These are phyloP conservation scores for Synanthedon formicaeformis DNA, from an alignment of 2,888 invertebrate genomes.

Conservation along the genomic window DNA sequence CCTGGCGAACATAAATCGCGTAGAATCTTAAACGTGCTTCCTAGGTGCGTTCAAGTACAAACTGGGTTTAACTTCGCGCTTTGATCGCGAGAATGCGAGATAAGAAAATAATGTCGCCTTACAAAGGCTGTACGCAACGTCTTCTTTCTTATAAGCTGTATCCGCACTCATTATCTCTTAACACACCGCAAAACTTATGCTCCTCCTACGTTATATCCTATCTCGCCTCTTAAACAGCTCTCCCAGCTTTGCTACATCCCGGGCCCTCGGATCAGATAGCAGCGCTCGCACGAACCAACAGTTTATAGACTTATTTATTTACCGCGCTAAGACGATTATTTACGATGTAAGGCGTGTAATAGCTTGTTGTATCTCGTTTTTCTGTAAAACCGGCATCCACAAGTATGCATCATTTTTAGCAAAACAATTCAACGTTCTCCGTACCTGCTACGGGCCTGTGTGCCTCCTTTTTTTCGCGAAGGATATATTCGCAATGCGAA, in stretches of 20 bases:
- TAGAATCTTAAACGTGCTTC: slow-evolving; percentile 35
- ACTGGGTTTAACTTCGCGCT: slow-evolving; percentile 29
- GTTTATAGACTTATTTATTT: slow-evolving; percentile 64
- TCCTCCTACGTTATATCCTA: slow-evolving; percentile 49
- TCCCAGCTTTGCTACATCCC: slow-evolving; percentile 46
- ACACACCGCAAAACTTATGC: slow-evolving; percentile 58
- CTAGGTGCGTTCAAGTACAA: slow-evolving; percentile 47
- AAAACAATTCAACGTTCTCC: slow-evolving; percentile 33
- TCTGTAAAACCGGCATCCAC: slow-evolving; percentile 38
- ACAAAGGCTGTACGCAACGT: slow-evolving; percentile 47
- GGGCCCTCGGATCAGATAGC: slow-evolving; percentile 54
- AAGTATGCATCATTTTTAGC: slow-evolving; percentile 49
- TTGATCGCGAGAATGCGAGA: slow-evolving; percentile 28
- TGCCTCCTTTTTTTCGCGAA: slow-evolving; percentile 26
- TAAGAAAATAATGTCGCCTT: slow-evolving; percentile 50
- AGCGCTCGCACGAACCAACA: slow-evolving; percentile 33
- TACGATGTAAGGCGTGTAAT: slow-evolving; percentile 60
- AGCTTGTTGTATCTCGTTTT: slow-evolving; percentile 55
- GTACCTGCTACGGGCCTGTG: slow-evolving; percentile 22
- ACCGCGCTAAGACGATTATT: slow-evolving; percentile 59
- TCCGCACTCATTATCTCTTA: slow-evolving; percentile 62
- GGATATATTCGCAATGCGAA: slow-evolving; percentile 53
- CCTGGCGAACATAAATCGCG: slow-evolving; percentile 47
- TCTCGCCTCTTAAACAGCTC: slow-evolving; percentile 57
- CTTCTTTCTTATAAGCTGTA: slow-evolving; percentile 45